Percentiles rank a stretch among this genome's conserved stretches.
phyloP scores from a whole-genome alignment of 2,113 vertebrate species.

The Fregetta grallaria region DNA sequence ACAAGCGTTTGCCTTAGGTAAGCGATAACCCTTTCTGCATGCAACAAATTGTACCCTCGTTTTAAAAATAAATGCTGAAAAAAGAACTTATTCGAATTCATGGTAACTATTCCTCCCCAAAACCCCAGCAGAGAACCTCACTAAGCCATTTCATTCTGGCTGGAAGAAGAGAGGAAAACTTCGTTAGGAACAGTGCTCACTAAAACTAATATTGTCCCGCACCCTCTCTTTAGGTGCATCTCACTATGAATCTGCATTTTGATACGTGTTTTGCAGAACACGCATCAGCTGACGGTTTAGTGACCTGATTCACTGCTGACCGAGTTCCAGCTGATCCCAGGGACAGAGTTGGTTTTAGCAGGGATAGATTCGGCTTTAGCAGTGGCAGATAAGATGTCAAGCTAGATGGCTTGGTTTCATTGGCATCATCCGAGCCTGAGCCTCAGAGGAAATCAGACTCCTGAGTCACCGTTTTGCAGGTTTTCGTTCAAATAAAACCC shows the following conservation, averaged over 20 bases:
- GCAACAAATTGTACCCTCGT: not conserved
- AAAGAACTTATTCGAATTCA: not conserved
- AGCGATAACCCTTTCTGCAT: not conserved
- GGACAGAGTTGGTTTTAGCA: not conserved
- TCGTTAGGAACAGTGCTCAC: not conserved
- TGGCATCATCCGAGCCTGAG: not conserved
- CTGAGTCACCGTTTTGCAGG: not conserved
- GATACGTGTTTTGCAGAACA: rapidly evolving
- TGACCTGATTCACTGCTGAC: not conserved
- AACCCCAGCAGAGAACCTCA: not conserved
- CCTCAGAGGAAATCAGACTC: not conserved
- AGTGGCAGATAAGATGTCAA: not conserved
- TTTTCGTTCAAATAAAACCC: not conserved
- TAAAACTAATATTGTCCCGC: not conserved
- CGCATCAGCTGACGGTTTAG: not conserved
- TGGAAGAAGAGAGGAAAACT: not conserved
- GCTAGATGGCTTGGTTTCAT: not conserved
- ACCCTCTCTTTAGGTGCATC: not conserved
- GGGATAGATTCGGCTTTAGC: not conserved
- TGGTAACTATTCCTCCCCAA: not conserved
- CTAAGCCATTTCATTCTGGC: not conserved
- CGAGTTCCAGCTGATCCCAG: not conserved
- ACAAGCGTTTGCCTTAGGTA: not conserved
- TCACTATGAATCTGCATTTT: not conserved
- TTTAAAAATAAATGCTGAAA: not conserved